phyloP scores from a whole-genome alignment of 2,113 vertebrate genomes.

The Atherinomorus stipes region DNA sequence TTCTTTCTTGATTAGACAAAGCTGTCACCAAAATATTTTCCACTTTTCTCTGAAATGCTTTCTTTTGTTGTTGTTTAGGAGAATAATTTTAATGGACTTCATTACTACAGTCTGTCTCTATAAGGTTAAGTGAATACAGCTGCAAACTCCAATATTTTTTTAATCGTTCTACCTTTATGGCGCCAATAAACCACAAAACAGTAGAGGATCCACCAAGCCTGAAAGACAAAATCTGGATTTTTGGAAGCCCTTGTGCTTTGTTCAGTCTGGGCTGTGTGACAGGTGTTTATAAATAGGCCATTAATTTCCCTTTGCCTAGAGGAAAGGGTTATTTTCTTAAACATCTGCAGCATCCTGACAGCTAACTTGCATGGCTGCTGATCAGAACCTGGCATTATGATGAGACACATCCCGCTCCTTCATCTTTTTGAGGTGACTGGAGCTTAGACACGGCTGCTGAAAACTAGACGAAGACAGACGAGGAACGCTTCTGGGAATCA shows the following conservation, averaged over 20 bases:
- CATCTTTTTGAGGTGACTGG: conserved; percentile 25
- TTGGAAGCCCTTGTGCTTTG: conserved; percentile 37
- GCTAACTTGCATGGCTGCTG: conserved; percentile 49
- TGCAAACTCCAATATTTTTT: background rate
- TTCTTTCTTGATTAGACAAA: no score
- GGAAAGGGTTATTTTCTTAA: conserved; percentile 42
- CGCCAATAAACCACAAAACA: conserved; percentile 19
- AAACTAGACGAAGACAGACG: conserved; percentile 24
- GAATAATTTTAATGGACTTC: background rate
- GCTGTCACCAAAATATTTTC: no score
- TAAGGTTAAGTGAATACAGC: background rate
- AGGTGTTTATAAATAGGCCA: conserved; percentile 70
- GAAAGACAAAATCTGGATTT: conserved; percentile 14
- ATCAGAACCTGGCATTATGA: conserved; percentile 32
- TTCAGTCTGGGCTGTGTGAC: conserved; percentile 56
- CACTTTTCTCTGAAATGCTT: background rate
- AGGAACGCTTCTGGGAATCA: conserved; percentile 11
- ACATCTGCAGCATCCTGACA: conserved; percentile 59
- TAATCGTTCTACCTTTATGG: conserved; percentile 3
- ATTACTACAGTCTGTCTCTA: background rate
- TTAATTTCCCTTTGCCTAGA: conserved; percentile 63
- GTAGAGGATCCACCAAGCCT: background rate
- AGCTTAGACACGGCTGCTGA: conserved; percentile 10
- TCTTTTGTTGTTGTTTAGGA: background rate
- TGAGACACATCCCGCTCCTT: conserved; percentile 15